Evolutionary conservation across 2,797 vertebrate species (phyloP).

Genomic region (Esox masquinongy): DNA sequence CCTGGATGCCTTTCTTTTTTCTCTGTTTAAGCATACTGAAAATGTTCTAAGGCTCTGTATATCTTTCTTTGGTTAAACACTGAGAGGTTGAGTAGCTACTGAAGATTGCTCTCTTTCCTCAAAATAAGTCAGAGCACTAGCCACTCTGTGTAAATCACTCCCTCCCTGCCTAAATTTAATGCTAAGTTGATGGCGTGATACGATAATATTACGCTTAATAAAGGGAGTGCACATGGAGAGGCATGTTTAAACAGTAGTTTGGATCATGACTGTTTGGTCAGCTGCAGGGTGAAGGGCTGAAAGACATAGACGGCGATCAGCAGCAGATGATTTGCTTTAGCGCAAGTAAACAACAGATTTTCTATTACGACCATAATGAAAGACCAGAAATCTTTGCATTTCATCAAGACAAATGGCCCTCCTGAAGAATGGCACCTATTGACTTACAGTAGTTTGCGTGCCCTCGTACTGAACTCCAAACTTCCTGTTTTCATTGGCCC

Average conservation of each 20-base stretch:
- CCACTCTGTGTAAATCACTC: conserved; percentile 48
- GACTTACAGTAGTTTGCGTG: conserved; percentile 84
- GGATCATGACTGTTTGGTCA: conserved; percentile 70
- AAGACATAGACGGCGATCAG: conserved; percentile 69
- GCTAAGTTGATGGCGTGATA: conserved; percentile 34
- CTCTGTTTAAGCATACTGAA: conserved; percentile 21
- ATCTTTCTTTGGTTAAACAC: conserved; percentile 51
- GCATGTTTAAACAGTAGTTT: conserved; percentile 59
- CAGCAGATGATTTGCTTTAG: conserved; percentile 71
- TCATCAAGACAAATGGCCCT: conserved; percentile 73
- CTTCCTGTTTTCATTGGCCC: conserved; percentile 79
- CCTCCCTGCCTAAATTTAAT: conserved; percentile 42
- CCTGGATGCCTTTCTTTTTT: conserved; percentile 35
- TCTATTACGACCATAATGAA: conserved; percentile 81
- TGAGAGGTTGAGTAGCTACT: conserved; percentile 43
- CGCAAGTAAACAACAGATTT: conserved; percentile 75
- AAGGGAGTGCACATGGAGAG: conserved; percentile 55
- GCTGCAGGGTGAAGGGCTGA: conserved; percentile 72
- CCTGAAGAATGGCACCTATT: conserved; percentile 73
- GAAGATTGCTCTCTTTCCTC: conserved; percentile 21
- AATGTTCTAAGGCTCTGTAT: not conserved
- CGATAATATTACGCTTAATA: conserved; percentile 52
- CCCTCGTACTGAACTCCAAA: conserved; percentile 75
- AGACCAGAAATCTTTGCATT: conserved; percentile 60
- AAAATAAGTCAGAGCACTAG: conserved; percentile 62